Conservation (phyloP, 2,797 vertebrate species). For the Orestias chungarensis region DNA sequence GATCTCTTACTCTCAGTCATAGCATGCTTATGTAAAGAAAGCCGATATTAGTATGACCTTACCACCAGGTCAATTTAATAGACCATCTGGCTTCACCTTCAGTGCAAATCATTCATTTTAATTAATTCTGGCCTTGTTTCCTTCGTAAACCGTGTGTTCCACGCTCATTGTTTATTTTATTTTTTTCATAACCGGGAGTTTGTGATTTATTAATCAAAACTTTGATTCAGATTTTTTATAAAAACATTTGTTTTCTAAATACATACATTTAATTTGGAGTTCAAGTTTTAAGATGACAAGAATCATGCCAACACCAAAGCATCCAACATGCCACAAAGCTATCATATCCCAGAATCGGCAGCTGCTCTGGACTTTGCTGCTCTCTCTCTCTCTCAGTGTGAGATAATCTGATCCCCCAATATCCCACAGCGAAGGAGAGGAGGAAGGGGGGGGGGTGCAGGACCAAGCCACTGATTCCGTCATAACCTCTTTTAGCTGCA, state of each 20-base stretch:
- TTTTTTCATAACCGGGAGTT: neutral
- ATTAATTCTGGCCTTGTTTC: constrained; percentile 46
- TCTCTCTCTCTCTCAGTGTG: constrained; percentile 41
- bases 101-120: constrained; percentile 41
- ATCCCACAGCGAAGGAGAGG: constrained; percentile 46
- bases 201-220: neutral
- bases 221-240: constrained; percentile 5
- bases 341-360: constrained; percentile 41
- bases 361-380: constrained; percentile 47
- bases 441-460: neutral
- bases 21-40: no score
- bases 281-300: constrained; percentile 42
- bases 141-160: neutral
- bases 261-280: constrained; percentile 30
- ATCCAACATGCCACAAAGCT: constrained; percentile 15
- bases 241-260: constrained; percentile 23
- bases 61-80: constrained; percentile 50
- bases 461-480: constrained; percentile 54
- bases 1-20: neutral
- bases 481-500: constrained; percentile 70
- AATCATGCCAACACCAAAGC: constrained; percentile 44
- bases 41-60: no score
- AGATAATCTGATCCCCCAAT: constrained; percentile 65
- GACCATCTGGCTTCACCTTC: constrained; percentile 70
- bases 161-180: neutral